phyloP scores from a whole-genome alignment of 2,797 vertebrate species.

The Mus spretus region DNA sequence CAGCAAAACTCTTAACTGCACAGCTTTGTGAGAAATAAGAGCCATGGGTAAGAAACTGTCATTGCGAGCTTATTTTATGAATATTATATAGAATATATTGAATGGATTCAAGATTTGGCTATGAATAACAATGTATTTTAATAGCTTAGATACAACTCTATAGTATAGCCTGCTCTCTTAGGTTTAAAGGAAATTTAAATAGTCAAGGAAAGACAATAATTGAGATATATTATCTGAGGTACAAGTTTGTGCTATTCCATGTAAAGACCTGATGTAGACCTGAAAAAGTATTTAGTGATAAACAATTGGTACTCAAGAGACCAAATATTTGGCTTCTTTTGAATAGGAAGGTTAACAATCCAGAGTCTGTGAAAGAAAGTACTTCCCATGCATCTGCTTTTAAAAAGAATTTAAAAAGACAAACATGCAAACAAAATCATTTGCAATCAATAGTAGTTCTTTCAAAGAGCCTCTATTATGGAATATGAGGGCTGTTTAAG shows the following conservation, averaged over 20 bases:
- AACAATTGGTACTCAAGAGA: neutral
- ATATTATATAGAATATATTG: neutral
- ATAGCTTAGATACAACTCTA: neutral
- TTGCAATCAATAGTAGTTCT: neutral
- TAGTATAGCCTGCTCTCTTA: neutral
- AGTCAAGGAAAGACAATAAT: neutral
- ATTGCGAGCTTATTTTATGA: neutral
- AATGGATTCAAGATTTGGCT: neutral
- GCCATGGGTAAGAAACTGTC: neutral
- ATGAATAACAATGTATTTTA: neutral
- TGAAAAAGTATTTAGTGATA: neutral
- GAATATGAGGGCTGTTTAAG: neutral
- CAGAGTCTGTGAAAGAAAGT: neutral
- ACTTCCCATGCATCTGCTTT: neutral
- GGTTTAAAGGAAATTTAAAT: neutral
- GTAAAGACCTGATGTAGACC: neutral
- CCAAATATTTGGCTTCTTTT: neutral
- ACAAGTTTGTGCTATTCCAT: constrained; percentile 30
- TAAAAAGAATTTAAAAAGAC: neutral
- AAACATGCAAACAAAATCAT: neutral
- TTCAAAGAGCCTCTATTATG: neutral
- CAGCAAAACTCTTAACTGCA: neutral
- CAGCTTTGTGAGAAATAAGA: neutral
- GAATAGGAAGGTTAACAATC: neutral
- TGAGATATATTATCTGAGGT: neutral